A percentile compares a stretch with the other conserved stretches of the same genome.
Conservation (phyloP, 2,113 vertebrate species). For the Chloebia gouldiae region DNA sequence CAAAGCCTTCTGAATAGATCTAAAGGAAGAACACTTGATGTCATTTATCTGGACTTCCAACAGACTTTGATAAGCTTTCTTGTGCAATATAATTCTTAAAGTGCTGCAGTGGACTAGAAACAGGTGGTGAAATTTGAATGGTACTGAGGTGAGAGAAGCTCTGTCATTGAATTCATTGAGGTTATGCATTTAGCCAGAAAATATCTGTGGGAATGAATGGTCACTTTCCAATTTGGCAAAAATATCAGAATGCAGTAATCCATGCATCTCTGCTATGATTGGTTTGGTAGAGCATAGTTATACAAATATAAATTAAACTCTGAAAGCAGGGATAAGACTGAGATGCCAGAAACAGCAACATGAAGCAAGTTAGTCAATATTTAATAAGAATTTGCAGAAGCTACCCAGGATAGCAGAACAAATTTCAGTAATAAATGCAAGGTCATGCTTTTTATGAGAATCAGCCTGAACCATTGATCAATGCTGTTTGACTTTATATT, state of each 20-base stretch:
- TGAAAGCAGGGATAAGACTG: not conserved
- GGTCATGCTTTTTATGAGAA: not conserved
- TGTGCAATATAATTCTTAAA: not conserved
- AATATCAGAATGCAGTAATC: not conserved
- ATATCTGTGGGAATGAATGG: not conserved
- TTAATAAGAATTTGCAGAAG: not conserved
- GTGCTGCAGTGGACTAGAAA: not conserved
- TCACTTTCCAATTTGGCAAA: not conserved
- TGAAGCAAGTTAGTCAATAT: slow-evolving; percentile 10
- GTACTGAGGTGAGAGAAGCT: not conserved
- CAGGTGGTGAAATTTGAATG: not conserved
- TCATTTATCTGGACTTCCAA: not conserved
- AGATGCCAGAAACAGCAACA: not conserved
- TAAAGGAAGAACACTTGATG: not conserved
- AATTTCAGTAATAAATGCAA: slow-evolving; percentile 19
- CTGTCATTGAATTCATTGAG: not conserved
- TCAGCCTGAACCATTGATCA: not conserved
- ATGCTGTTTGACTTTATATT: not conserved
- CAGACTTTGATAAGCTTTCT: not conserved
- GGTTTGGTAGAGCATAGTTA: not conserved
- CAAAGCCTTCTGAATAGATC: not conserved
- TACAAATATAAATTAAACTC: not conserved
- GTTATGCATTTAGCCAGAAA: not conserved
- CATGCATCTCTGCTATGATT: not conserved
- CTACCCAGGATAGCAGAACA: not conserved